A percentile compares a stretch with the other conserved stretches of the same genome.
These are phyloP conservation scores for Spilarctia lutea DNA, from an alignment of 2,888 invertebrate genomes.

Conservation along the genomic window DNA sequence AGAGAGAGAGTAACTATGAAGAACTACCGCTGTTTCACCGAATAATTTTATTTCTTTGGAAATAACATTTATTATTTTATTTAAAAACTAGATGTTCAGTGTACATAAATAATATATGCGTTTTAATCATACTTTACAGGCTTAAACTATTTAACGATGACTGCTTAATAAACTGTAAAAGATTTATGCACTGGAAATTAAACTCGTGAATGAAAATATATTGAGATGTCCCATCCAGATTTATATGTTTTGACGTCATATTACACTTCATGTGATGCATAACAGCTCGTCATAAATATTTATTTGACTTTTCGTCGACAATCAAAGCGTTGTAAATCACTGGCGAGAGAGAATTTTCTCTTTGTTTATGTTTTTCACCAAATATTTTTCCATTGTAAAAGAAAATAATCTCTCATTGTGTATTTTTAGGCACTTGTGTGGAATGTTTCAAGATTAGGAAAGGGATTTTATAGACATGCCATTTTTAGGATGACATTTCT, in stretches of 20 bases:
- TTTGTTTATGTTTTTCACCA: conserved; percentile 41
- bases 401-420: conserved; percentile 19
- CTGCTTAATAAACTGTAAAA: conserved; percentile 15
- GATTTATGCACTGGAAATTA: conserved; percentile 19
- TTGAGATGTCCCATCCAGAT: conserved; percentile 38
- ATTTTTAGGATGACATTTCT: background rate
- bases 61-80: too few species aligned
- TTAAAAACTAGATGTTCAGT: too few species aligned
- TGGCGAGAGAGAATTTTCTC: conserved; percentile 33
- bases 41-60: too few species aligned
- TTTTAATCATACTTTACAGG: background rate
- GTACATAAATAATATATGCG: background rate
- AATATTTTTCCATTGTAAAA: conserved; percentile 47
- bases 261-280: conserved; percentile 50
- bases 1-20: too few species aligned
- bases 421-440: conserved; percentile 22
- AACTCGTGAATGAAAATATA: conserved; percentile 16
- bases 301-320: conserved; percentile 61
- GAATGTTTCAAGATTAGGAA: conserved; percentile 11
- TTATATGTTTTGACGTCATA: conserved; percentile 45
- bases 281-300: conserved; percentile 55
- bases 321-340: conserved; percentile 66
- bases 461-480: background rate
- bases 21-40: too few species aligned
- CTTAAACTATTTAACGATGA: background rate